phyloP scores from a whole-genome alignment of 2,797 vertebrate genomes.

The Crenuchus spilurus region DNA sequence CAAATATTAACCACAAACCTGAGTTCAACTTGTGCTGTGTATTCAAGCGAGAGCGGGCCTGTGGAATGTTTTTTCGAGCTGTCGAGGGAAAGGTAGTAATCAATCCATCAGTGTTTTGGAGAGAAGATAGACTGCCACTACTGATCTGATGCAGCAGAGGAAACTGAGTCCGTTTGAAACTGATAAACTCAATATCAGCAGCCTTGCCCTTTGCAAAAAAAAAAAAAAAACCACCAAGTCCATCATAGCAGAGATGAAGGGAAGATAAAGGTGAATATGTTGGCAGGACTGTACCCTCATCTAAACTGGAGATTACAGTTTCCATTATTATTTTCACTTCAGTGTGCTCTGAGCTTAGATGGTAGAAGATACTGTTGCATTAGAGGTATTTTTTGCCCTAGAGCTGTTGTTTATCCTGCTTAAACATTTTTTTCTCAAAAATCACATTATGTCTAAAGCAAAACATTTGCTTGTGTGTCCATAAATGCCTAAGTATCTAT shows the following conservation, averaged over 20 bases:
- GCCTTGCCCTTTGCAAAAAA: conserved; percentile 12
- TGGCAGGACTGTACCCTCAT: background rate
- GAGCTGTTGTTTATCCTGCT: background rate
- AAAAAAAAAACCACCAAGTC: conserved; percentile 10
- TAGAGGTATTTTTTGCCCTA: background rate
- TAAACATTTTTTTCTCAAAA: background rate
- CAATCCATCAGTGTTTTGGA: conserved; percentile 27
- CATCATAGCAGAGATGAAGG: conserved; percentile 12
- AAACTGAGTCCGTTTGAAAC: conserved; percentile 21
- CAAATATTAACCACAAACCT: background rate
- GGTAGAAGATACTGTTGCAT: background rate
- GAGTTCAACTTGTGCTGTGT: background rate
- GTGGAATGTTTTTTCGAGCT: background rate
- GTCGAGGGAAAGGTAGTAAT: conserved; percentile 20
- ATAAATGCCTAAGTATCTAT: background rate
- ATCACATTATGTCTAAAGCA: background rate
- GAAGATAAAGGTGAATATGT: background rate
- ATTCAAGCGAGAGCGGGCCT: background rate
- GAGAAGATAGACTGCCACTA: conserved; percentile 28
- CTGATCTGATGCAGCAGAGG: conserved; percentile 17
- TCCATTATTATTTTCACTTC: background rate
- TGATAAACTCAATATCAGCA: conserved; percentile 22
- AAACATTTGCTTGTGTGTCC: background rate
- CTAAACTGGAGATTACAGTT: background rate
- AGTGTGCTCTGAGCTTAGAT: background rate